Evolutionary conservation across 1,140 invertebrate species (phyloP), one percentile per base, ranked within the genome.

Genomic region (Ceratosolen solmsi): DNA sequence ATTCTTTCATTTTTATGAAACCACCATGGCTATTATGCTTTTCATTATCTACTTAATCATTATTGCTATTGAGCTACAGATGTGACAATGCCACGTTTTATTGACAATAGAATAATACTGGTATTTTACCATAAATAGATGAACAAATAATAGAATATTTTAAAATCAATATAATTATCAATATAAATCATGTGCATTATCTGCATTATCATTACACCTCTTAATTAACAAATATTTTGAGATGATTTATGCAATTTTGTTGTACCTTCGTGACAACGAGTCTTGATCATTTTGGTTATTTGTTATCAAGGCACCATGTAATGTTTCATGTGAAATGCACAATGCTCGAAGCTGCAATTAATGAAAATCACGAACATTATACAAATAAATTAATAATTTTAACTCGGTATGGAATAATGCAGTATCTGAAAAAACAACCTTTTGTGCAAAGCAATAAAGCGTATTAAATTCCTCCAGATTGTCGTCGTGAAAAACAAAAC

Each of bases 81-180:
- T 78, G 80, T 85, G 86, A 86, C 38, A 83, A 86, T 84, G 83
- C 85, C 85, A 83, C 84, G 38, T 41, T 88, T 83, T 88, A 82
- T 82, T 82, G 81, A 82, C 81, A 85, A 87, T 87, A 83, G 85
- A 86, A 86, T 89, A 89, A 90, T 90, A 90, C 87, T 89, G 87
- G 84, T 41, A 30, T 77, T 68, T 72, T 58, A 72, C 65, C 60
- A 70, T 27, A 78, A 82, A 82, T 60, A 60, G 70, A 68, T 30
- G 8, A 51, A 58, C 1, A 58, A 51, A 54, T 70, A 38, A 60
- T 60, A 63, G 25, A 30, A 71, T 41, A 63, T 60, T 33, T 60
- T 33, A 46, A 51, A 75, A 56, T 13, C 11, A 72, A 41, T 68
- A 71, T 27, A 82, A 13, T 70, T 46, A 11, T n/a, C 11, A 58